Percentiles rank a stretch among this genome's conserved stretches.
phyloP scores from a whole-genome alignment of 2,888 invertebrate species.

The Drosophila nr. perissopoda region DNA sequence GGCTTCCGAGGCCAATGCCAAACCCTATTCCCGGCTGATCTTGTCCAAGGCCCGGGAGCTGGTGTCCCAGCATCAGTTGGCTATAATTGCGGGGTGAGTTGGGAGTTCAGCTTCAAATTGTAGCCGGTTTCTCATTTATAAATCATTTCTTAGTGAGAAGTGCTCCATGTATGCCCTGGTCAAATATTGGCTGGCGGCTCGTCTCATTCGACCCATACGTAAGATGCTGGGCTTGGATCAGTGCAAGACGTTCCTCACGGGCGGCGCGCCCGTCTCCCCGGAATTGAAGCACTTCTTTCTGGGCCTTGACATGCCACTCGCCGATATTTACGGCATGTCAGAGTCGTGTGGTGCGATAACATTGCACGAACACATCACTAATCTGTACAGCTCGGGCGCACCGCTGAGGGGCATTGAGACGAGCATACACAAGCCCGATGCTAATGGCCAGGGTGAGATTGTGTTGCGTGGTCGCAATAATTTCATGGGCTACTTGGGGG shows the following conservation, averaged over 20 bases:
- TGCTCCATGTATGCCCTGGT: conserved; percentile 44
- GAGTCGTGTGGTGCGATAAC: conserved; percentile 93
- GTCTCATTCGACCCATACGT: conserved; percentile 90
- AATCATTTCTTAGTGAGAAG: conserved; percentile 22
- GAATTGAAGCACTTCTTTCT: conserved; percentile 94
- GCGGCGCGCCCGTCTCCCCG: conserved; percentile 92
- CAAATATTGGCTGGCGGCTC: conserved; percentile 85
- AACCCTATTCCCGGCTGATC: conserved; percentile 89
- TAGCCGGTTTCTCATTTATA: background rate
- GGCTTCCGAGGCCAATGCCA: conserved; percentile 89
- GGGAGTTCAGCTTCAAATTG: background rate
- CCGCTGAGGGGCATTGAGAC: conserved; percentile 89
- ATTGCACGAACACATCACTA: conserved; percentile 57
- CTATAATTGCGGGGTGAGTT: conserved; percentile 86
- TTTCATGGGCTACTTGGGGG: conserved; percentile 95
- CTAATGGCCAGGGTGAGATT: conserved; percentile 92
- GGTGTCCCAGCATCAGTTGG: conserved; percentile 87
- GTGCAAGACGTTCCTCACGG: conserved; percentile 89
- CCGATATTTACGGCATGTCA: conserved; percentile 95
- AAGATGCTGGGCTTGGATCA: conserved; percentile 91
- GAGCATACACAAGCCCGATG: conserved; percentile 88
- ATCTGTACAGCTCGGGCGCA: conserved; percentile 90
- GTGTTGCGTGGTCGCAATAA: conserved; percentile 91
- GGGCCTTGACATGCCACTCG: conserved; percentile 92
- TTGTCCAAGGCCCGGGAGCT: conserved; percentile 88